Evolutionary conservation across 2,113 vertebrate species (phyloP), one percentile per base, ranked within the genome.

Genomic region (Malurus alboscapulatus): DNA sequence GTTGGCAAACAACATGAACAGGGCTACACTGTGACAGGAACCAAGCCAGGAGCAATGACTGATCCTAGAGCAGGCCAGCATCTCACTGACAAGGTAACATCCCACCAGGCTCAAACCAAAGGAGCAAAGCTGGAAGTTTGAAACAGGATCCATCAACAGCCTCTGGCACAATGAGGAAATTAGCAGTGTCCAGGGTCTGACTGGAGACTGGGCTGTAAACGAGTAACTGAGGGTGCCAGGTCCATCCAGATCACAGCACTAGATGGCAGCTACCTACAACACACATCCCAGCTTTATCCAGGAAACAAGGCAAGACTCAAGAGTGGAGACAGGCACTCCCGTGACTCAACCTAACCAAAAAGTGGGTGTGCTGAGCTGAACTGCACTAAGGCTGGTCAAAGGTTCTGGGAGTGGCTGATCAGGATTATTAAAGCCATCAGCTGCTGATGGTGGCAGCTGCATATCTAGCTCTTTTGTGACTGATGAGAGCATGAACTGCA

Each of bases 341-440:
- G 1, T 21, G 4, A 30, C 38, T 50, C 55, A 80, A 0, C 4
- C 10, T 17, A 15, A 4, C 1, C 7, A 44, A 71, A 8, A 48
- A 54, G 17, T 0, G 1, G 3, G 7, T 24, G 6, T 72, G 7
- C 51, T 84, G 44, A 44, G 13, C 48, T 67, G 32, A 90, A 40
- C 16, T 83, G 38, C 80, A 34, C 62, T 12, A 53, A 54, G 13
- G 3, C 22, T 84, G 21, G 25, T 30, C 44, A 55, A 21, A 77
- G 32, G 17, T 17, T 51, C 3, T 42, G 20, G 7, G 10, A 79
- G 25, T n/a, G 12, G 25, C 30, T 65, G 45, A 22, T 57, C 40
- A 72, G 16, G 19, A 36, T 29, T 66, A 3, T 50, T 29, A 50
- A 63, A 62, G 22, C 9, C 22, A 36, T 20, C 2, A 76, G 53